Base-by-base conservation (phyloP, 2,888 invertebrate genomes). In the Habrosyne pyritoides region DNA sequence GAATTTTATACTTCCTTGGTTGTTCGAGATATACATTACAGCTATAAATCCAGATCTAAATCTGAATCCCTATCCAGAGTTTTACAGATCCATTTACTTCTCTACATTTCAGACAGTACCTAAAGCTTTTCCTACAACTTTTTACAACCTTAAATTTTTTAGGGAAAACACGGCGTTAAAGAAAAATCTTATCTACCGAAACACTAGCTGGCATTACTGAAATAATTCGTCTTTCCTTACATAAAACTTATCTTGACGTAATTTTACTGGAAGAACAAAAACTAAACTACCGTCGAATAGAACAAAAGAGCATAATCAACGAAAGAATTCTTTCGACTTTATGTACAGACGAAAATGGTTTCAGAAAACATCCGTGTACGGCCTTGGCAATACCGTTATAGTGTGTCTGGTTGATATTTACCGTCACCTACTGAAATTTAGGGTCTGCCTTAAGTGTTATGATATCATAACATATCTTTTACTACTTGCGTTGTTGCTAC, bases 361-460 rank as follows among this genome's bases (percentile, higher is more conserved):
- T 14, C 8, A 14, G 36, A 6, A 42, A 42, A 42, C 8, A 42
- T 18, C 8, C 18, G 2, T 8, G 42, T 18, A 42, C 42, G 42
- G 2, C 42, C 42, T 42, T 18, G 42, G 18, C 42, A 42, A 42
- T 42, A 42, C 42, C 8, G 42, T 42, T 42, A 42, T 42, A 42
- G 42, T 42, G 42, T 42, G 42, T 42, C 42, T 42, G 42, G 42
- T 42, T 42, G 42, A 42, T 42, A 42, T 42, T 42, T 42, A 42
- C 42, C 42, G 42, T 18, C 42, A 42, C 42, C 42, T 42, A 42
- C 42, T 42, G 42, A 42, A 42, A 42, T 42, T 42, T 42, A 42
- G 42, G 42, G 42, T 14, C 42, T 18, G 18, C 42, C 42, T 42
- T 42, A n/a, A 42, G 42, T 42, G 42, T 42, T 42, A 42, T 42